Percentiles rank a stretch among this genome's conserved stretches.
These are phyloP conservation scores for Plusia festucae DNA, from an alignment of 2,888 invertebrate genomes.

Conservation along the genomic window DNA sequence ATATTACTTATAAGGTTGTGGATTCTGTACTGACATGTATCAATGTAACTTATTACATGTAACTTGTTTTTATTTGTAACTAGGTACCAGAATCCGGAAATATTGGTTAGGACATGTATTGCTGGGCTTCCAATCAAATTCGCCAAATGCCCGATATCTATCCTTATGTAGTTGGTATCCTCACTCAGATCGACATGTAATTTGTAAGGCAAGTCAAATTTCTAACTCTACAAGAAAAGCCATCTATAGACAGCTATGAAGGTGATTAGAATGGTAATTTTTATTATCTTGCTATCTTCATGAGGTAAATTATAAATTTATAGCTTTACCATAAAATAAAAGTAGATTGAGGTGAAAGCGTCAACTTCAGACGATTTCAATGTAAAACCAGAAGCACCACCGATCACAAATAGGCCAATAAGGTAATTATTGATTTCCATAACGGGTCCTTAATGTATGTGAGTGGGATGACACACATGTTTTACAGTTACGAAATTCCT, in stretches of 20 bases:
- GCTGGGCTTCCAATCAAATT: too few relatives aligned
- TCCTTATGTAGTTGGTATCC: too few relatives aligned
- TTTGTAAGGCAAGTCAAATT: too few relatives aligned
- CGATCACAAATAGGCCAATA: not conserved
- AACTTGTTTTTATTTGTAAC: too few relatives aligned
- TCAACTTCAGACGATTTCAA: not conserved
- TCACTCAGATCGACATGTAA: too few relatives aligned
- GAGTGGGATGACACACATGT: constrained; percentile 23
- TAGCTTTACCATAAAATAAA: not conserved
- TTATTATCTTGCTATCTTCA: not conserved
- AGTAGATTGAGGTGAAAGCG: not conserved
- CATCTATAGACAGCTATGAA: not conserved
- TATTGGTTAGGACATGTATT: not conserved
- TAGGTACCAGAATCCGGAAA: not conserved
- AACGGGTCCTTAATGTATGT: constrained; percentile 28
- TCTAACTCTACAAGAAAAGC: too few relatives aligned
- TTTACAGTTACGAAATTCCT: constrained; percentile 43
- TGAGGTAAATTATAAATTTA: not conserved
- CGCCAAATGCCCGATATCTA: too few relatives aligned
- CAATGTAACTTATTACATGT: not conserved
- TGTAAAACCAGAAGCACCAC: not conserved
- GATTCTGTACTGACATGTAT: not conserved
- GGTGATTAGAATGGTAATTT: not conserved
- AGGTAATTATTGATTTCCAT: constrained; percentile 30
- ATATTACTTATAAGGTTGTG: not conserved